Percentiles rank a stretch among this genome's conserved stretches.
These are phyloP conservation scores for Silurus asotus DNA, from an alignment of 2,113 vertebrate species.

Conservation along the genomic window DNA sequence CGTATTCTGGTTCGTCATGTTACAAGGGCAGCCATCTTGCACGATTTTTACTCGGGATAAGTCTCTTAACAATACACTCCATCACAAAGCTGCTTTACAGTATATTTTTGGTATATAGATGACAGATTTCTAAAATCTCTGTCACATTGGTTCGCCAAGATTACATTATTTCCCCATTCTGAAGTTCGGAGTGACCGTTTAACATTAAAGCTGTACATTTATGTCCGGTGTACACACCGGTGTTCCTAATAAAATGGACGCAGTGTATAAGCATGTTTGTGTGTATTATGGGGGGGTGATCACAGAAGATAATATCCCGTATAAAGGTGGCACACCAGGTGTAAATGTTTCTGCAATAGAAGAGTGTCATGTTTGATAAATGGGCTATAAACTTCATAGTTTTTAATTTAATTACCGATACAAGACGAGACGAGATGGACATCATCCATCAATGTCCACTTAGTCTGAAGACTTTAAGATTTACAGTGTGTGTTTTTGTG, in stretches of 20 bases:
- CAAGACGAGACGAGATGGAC: slow-evolving; percentile 19
- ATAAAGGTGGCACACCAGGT: not conserved
- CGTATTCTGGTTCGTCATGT: not conserved
- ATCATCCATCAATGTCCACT: slow-evolving; percentile 39
- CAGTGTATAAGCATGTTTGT: not conserved
- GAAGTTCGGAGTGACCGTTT: not conserved
- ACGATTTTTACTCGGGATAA: not conserved
- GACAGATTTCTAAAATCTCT: not conserved
- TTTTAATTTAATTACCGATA: slow-evolving; percentile 29
- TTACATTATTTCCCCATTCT: not conserved
- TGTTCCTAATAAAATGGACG: not conserved
- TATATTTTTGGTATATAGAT: not conserved
- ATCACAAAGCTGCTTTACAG: not conserved
- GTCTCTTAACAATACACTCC: not conserved
- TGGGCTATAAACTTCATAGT: slow-evolving; percentile 39
- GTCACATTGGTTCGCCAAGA: not conserved
- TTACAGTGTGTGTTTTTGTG: not conserved
- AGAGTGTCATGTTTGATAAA: slow-evolving; percentile 33
- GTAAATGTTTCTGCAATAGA: slow-evolving; percentile 33
- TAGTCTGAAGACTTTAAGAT: not conserved
- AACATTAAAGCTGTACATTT: not conserved
- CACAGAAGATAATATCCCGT: not conserved
- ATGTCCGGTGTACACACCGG: not conserved
- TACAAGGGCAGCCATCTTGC: not conserved
- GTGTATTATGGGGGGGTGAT: not conserved